Percentiles rank a stretch among this genome's conserved stretches.
phyloP scores from a whole-genome alignment of 2,797 vertebrate genomes.

The Sciurus carolinensis region DNA sequence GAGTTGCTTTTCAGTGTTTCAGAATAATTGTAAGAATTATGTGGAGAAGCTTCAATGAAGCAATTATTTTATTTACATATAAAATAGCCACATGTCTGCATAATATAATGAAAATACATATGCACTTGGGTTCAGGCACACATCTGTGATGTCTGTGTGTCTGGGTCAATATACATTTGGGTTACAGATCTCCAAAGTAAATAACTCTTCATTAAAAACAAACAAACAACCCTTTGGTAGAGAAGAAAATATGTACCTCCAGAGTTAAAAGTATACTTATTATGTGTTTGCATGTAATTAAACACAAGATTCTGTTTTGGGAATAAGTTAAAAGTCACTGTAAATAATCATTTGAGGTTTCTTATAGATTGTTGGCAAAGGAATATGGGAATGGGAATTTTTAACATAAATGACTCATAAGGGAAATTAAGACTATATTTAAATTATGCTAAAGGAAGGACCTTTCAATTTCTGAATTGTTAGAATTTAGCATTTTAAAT shows the following conservation, averaged over 20 bases:
- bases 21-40: conserved; percentile 57
- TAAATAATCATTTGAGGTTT: conserved; percentile 11
- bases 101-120: conserved; percentile 50
- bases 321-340: not conserved
- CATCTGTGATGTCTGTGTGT: not conserved
- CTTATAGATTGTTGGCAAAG: not conserved
- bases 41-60: not conserved
- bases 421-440: conserved; percentile 20
- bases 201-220: conserved; percentile 53
- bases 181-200: conserved; percentile 11
- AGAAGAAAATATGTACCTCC: conserved; percentile 19
- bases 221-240: not conserved
- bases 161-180: not conserved
- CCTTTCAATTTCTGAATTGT: not conserved
- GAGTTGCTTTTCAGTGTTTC: conserved; percentile 58
- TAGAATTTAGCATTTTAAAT: not conserved
- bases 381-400: not conserved
- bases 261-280: conserved; percentile 40
- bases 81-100: not conserved
- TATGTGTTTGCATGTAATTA: not conserved
- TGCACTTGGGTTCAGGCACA: not conserved
- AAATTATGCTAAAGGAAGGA: not conserved
- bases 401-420: conserved; percentile 44
- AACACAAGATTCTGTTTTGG: not conserved
- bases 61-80: conserved; percentile 46